Conservation (phyloP, 2,888 invertebrate genomes). For the Chloroclysta siterata region DNA sequence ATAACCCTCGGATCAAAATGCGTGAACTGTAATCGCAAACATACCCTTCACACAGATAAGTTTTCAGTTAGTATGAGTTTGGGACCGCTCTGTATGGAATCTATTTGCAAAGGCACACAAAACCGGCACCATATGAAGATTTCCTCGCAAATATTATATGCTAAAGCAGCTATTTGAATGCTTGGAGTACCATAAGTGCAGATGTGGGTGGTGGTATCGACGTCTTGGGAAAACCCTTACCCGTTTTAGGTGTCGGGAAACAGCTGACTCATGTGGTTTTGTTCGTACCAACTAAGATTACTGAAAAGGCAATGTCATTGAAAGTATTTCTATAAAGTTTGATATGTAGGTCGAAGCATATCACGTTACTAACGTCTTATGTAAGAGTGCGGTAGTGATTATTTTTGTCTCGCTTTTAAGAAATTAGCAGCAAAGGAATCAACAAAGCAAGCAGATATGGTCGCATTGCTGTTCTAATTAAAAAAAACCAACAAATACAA, state of each 20-base stretch:
- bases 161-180: slow-evolving; percentile 67
- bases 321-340: slow-evolving; percentile 15
- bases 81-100: slow-evolving; percentile 60
- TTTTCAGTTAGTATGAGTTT: slow-evolving; percentile 32
- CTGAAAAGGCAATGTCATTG: slow-evolving; percentile 17
- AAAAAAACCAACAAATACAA: no score
- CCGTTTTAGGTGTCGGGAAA: slow-evolving; percentile 20
- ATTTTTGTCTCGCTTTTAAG: no score
- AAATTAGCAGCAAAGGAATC: no score
- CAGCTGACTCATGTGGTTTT: slow-evolving; percentile 31
- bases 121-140: slow-evolving; percentile 52
- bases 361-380: background rate
- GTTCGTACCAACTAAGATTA: slow-evolving; percentile 1
- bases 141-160: slow-evolving; percentile 62
- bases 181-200: slow-evolving; percentile 49
- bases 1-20: slow-evolving; percentile 55
- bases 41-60: slow-evolving; percentile 50
- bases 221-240: slow-evolving; percentile 56
- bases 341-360: slow-evolving; percentile 11
- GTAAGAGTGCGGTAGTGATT: no score
- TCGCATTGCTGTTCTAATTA: no score
- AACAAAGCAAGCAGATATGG: no score
- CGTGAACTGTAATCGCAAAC: slow-evolving; percentile 57
- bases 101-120: slow-evolving; percentile 60
- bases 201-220: slow-evolving; percentile 51